These are phyloP conservation scores for Falco biarmicus DNA, from an alignment of 2,797 vertebrate species.

Conservation along the genomic window DNA sequence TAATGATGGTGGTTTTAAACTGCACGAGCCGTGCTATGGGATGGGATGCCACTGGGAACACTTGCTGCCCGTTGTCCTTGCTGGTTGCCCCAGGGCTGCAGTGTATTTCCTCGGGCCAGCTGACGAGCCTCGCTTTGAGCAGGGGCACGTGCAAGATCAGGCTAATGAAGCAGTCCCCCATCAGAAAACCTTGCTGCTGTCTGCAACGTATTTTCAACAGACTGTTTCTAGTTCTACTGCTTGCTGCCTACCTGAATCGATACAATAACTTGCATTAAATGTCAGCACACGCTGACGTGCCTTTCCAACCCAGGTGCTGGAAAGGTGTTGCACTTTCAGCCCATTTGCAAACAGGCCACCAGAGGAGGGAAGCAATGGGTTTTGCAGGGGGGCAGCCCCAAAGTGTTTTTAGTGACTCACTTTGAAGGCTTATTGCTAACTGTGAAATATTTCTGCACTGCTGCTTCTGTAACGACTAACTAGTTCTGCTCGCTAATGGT, in stretches of 20 bases:
- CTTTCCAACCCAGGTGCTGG: background rate
- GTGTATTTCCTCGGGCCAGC: background rate
- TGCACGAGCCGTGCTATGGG: fast-evolving
- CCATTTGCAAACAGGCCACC: background rate
- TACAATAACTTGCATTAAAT: background rate
- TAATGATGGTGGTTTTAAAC: background rate
- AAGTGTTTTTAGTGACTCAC: background rate
- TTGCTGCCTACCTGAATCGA: background rate
- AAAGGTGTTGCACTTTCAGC: background rate
- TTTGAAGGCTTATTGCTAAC: background rate
- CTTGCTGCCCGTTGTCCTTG: fast-evolving
- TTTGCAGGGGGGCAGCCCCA: background rate
- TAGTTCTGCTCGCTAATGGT: background rate
- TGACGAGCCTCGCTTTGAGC: background rate
- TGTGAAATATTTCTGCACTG: background rate
- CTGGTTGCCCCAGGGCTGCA: background rate
- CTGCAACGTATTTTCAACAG: background rate
- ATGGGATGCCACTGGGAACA: background rate
- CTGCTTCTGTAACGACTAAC: background rate
- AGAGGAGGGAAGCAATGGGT: background rate
- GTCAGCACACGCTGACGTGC: background rate
- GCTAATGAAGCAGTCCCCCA: background rate
- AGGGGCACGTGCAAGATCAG: background rate
- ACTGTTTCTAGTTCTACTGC: background rate
- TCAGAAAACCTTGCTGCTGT: background rate